Conservation (phyloP, 1,140 invertebrate species). For the Apis laboriosa region DNA sequence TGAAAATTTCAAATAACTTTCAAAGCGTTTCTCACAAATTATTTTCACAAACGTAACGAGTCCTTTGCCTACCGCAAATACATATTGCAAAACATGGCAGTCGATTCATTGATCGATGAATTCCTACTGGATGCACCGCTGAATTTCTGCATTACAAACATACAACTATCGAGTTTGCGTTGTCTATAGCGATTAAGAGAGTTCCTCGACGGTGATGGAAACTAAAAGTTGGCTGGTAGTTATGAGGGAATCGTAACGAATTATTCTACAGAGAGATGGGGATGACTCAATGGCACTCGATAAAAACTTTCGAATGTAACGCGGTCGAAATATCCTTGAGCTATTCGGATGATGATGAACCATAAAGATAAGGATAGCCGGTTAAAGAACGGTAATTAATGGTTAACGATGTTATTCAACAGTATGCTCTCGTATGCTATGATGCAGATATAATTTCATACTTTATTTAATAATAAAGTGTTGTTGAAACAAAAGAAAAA, state of each 20-base stretch:
- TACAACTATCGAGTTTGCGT: neutral
- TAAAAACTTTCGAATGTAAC: constrained; percentile 1
- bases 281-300: neutral
- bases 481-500: neutral
- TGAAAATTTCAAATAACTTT: neutral
- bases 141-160: constrained; percentile 10
- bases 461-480: neutral
- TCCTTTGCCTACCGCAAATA: neutral
- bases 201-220: neutral
- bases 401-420: neutral
- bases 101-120: constrained; percentile 9
- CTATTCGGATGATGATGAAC: no score
- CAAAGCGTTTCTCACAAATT: no score
- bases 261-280: constrained; percentile 1
- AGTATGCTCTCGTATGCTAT: neutral
- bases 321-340: neutral
- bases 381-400: neutral
- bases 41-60: no score
- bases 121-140: neutral
- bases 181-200: neutral
- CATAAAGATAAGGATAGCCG: neutral
- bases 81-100: neutral
- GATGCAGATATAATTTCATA: neutral
- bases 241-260: neutral
- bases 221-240: constrained; percentile 1